Base-by-base conservation (phyloP, 2,888 invertebrate genomes). In the Entomobrya multifasciata region DNA sequence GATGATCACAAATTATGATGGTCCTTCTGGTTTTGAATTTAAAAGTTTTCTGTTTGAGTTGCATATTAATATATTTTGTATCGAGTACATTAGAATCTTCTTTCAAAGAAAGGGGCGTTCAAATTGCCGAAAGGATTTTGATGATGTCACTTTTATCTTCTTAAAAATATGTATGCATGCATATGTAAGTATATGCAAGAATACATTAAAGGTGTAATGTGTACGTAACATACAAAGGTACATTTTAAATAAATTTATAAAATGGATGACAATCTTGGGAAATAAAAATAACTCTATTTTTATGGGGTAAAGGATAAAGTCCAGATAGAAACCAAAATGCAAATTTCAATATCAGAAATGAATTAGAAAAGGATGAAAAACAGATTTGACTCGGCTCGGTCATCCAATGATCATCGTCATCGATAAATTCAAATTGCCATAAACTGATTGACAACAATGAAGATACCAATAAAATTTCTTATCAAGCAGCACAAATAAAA, bases 101-200 rank as follows among this genome's bases (percentile, higher is more conserved):
- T 15, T 44, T 20, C 27, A 27, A 30, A 49, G 49, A 52, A 52
- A 49, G 27, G 30, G 72, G 72, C 72, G 72, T 27, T 72, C 36
- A 20, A 55, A 41, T 76, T 20, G 36, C 55, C 57, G 11, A 76
- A 76, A 57, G 76, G 76, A 57, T 76, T 74, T 76, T 41, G 57
- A 36, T 55, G 76, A 76, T 76, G 76, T 41, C 36, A 76, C 55
- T 55, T 52, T 30, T 52, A 55, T 55, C 74, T 74, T n/a, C 15
- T 74, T 17, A 15, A 17, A 6, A 74, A 60, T 25, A 27, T 60
- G 11, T 17, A 27, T 1, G 15, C 13, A 41, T 36, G 8, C 4
- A 36, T 6, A 36, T 36, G 36, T 36, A 36, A 6, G 36, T 36
- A 36, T 36, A n/a, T n/a, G n/a, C n/a, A n/a, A n/a, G n/a, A n/a